phyloP scores from a whole-genome alignment of 2,113 vertebrate species.

The Scartelaos histophorus region DNA sequence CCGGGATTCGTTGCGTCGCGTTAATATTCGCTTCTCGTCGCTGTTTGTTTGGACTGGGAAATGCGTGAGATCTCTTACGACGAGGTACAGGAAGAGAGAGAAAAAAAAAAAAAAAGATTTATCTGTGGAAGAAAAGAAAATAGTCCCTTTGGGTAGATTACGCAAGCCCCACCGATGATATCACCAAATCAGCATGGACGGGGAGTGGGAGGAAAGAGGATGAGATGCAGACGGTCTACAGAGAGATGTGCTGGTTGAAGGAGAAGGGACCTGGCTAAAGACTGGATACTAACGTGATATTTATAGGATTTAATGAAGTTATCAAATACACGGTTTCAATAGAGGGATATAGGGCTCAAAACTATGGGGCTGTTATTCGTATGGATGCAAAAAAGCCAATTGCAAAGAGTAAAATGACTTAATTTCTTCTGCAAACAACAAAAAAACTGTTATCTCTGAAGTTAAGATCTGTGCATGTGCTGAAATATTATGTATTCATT shows the following conservation, averaged over 20 bases:
- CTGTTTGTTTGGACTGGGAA: conserved; percentile 32
- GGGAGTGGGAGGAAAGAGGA: conserved; percentile 45
- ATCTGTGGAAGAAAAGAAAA: conserved; percentile 29
- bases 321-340: conserved; percentile 15
- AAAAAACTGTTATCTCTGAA: too few relatives aligned
- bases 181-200: conserved; percentile 54
- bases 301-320: conserved; percentile 57
- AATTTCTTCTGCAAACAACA: too few relatives aligned
- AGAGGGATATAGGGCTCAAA: neutral
- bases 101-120: conserved; percentile 19
- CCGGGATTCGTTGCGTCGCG: conserved; percentile 47
- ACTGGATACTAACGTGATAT: too few relatives aligned
- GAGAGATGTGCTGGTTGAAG: conserved; percentile 35
- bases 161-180: conserved; percentile 52
- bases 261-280: conserved; percentile 45
- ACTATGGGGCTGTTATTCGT: neutral
- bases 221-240: conserved; percentile 27
- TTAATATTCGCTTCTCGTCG: conserved; percentile 37
- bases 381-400: too few relatives aligned
- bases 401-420: too few relatives aligned
- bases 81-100: conserved; percentile 13
- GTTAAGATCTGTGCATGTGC: too few relatives aligned
- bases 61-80: conserved; percentile 30
- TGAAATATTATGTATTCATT: too few relatives aligned
- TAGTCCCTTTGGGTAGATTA: conserved; percentile 61